These are phyloP conservation scores for Calonectris borealis DNA, from an alignment of 2,113 vertebrate genomes.

Conservation along the genomic window DNA sequence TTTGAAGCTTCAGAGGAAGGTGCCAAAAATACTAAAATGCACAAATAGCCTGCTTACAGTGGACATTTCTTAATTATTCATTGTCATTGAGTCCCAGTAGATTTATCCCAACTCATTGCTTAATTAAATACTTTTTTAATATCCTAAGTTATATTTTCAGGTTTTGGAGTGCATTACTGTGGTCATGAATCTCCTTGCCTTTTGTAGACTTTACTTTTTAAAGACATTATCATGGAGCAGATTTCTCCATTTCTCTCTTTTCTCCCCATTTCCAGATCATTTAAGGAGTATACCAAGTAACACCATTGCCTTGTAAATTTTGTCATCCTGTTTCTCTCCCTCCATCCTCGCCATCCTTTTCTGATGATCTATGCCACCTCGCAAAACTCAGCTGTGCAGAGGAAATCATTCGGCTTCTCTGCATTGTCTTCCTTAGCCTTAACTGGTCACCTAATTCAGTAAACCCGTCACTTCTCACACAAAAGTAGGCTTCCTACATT, in stretches of 20 bases:
- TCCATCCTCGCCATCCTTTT: not conserved
- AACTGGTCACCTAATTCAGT: not conserved
- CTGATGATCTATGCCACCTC: not conserved
- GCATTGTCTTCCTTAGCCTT: conserved; percentile 37
- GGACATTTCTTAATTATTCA: not conserved
- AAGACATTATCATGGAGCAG: not conserved
- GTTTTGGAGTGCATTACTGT: not conserved
- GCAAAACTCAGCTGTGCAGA: not conserved
- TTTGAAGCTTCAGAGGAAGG: not conserved
- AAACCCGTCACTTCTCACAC: not conserved
- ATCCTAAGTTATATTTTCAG: not conserved
- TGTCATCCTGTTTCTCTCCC: not conserved
- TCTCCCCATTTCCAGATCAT: not conserved
- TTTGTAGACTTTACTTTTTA: not conserved
- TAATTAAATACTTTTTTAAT: not conserved
- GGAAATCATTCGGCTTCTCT: conserved; percentile 36
- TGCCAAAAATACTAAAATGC: not conserved
- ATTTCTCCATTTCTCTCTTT: not conserved
- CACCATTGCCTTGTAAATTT: not conserved
- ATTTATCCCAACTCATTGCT: not conserved
- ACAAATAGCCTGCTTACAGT: not conserved
- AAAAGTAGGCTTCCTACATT: conserved; percentile 51
- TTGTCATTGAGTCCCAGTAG: not conserved
- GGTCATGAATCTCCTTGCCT: not conserved
- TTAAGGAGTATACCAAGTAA: not conserved